These are phyloP conservation scores for Ernsta delagoae DNA, from an alignment of 2,888 invertebrate genomes.

Conservation along the genomic window DNA sequence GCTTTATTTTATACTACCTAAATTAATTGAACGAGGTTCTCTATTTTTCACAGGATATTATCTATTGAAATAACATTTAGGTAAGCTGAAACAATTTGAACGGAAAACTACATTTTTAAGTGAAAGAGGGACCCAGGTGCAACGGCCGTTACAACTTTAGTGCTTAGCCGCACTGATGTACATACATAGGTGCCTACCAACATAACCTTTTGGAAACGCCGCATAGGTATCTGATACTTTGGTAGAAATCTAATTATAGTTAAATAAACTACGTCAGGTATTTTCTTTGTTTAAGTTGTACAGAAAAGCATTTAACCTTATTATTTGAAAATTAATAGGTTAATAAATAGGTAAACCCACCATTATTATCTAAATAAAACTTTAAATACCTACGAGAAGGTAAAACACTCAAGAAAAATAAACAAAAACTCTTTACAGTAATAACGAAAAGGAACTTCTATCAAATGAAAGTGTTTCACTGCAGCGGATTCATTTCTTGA, in stretches of 20 bases:
- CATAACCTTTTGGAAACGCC: slow-evolving; percentile 4
- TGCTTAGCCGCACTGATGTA: slow-evolving; percentile 25
- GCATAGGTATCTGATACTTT: not conserved
- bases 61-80: no score
- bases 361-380: no score
- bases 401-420: slow-evolving; percentile 8
- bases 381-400: no score
- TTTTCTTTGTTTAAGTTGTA: not conserved
- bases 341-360: no score
- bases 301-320: no score
- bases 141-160: slow-evolving; percentile 29
- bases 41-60: no score
- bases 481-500: slow-evolving; percentile 74
- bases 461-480: slow-evolving; percentile 77
- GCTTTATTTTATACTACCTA: no score
- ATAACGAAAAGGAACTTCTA: slow-evolving; percentile 49
- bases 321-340: no score
- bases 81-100: slow-evolving; percentile 13
- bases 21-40: no score
- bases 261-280: not conserved
- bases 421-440: slow-evolving; percentile 42
- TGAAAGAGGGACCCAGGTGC: slow-evolving; percentile 20
- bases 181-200: no score
- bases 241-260: not conserved
- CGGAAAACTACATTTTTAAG: slow-evolving; percentile 18